Evolutionary conservation across 2,888 invertebrate species (phyloP), one percentile per base, ranked within the genome.

Genomic region (Mythimna impura): DNA sequence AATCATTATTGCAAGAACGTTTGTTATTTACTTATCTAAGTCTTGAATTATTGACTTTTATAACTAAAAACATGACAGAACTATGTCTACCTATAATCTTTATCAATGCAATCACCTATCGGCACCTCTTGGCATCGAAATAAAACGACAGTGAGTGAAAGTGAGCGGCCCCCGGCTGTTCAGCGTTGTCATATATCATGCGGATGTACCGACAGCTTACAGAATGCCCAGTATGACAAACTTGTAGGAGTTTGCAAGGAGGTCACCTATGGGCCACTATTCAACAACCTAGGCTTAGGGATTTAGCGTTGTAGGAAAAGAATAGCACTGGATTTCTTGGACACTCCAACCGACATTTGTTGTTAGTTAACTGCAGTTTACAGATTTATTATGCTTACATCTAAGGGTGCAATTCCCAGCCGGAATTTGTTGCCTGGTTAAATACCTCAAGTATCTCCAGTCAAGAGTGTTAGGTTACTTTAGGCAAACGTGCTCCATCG

Each of bases 111-210:
- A 52, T n/a, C 12, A 61, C 62, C 65, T 67, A 76, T 63, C 47
- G 65, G 47, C 62, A 76, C 50, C 30, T 76, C 55, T 64, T 55
- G 61, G n/a, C 70, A 63, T 73, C 68, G 72, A 81, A 82, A 85
- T 80, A 77, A 85, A 79, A 72, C 61, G 73, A 64, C 25, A 12
- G 43, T 12, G 12, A 73, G 87, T 83, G 87, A 87, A 87, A 87
- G 87, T 82, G 84, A 77, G 76, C 9, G 77, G 72, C 74, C 70
- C 25, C 61, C 64, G 80, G 77, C 84, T 76, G 66, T 70, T 77
- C 34, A 64, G 14, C 60, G 62, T 52, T 79, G 71, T 77, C 80
- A 81, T 80, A 80, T 67, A 81, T 81, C 81, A 77, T 68, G 66
- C 43, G 22, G 66, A 57, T 52, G 75, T 79, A 52, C 66, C 10